Conservation (phyloP, 2,797 vertebrate genomes). For the Rhinella marina region DNA sequence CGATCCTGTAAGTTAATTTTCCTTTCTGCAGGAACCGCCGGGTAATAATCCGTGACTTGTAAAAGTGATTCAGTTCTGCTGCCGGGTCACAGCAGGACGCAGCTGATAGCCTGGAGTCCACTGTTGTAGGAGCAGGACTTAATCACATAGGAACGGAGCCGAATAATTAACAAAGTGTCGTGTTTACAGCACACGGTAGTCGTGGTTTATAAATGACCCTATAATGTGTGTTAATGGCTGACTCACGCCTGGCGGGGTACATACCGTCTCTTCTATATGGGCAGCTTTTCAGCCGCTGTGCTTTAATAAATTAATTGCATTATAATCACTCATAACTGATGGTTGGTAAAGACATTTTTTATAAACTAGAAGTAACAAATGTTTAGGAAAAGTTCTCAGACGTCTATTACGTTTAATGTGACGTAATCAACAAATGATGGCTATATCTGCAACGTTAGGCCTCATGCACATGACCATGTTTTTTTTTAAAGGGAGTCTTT, state of each 20-base stretch:
- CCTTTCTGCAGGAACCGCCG: background rate
- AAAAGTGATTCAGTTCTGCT: background rate
- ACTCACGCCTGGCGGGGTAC: background rate
- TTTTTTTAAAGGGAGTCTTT: no score
- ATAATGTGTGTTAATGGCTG: background rate
- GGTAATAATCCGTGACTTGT: background rate
- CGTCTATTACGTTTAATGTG: background rate
- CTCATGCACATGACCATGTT: no score
- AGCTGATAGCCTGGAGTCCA: no score
- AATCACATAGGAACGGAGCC: background rate
- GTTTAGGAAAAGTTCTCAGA: no score
- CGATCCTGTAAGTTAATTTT: background rate
- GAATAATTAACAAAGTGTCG: background rate
- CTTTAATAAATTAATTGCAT: no score
- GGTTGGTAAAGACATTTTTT: background rate
- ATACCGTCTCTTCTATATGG: background rate
- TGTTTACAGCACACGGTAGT: background rate
- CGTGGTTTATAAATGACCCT: background rate
- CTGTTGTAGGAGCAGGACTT: background rate
- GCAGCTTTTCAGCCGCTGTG: background rate
- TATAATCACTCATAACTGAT: background rate
- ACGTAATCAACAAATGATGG: background rate
- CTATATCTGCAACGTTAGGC: no score
- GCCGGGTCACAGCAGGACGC: constrained; percentile 6
- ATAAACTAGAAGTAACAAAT: background rate